A percentile compares a stretch with the other conserved stretches of the same genome.
These are phyloP conservation scores for Xestoiulus laeticollis DNA, from an alignment of 2,888 invertebrate species.

Conservation along the genomic window DNA sequence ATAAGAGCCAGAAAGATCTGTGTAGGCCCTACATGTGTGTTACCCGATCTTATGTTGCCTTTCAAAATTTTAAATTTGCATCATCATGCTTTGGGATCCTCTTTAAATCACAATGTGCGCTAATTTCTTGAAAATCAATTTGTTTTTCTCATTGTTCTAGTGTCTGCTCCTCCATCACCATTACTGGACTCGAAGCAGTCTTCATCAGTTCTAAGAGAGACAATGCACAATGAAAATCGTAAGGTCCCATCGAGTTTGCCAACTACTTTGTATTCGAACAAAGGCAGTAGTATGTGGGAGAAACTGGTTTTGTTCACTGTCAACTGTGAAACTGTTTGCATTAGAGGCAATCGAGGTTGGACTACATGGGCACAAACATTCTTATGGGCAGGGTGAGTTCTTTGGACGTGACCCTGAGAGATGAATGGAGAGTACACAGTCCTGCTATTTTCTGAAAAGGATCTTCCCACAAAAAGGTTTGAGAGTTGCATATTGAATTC, in stretches of 20 bases:
- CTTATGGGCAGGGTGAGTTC: constrained; percentile 88
- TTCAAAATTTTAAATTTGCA: no score
- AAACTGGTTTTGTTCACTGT: constrained; percentile 94
- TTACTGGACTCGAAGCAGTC: background rate
- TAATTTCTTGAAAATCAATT: background rate
- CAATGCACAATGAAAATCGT: background rate
- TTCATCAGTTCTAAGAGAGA: constrained; percentile 4
- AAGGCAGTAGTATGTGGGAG: constrained; percentile 80
- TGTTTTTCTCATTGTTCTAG: constrained; percentile 8
- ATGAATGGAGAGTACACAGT: constrained; percentile 81
- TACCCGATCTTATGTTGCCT: no score
- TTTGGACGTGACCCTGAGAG: constrained; percentile 80
- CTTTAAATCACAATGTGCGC: background rate
- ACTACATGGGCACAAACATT: constrained; percentile 98
- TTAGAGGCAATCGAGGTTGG: constrained; percentile 89
- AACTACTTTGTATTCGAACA: constrained; percentile 22
- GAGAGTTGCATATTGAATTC: no score
- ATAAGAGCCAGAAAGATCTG: no score
- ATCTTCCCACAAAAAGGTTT: constrained; percentile 73
- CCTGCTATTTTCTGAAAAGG: constrained; percentile 63
- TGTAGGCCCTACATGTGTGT: no score
- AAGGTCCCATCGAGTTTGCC: constrained; percentile 12
- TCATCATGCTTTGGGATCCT: background rate
- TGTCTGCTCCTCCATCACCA: constrained; percentile 51
- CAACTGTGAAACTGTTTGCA: constrained; percentile 85